Evolutionary conservation across 2,797 vertebrate species (phyloP).

Genomic region (Atherinosoma microstoma): DNA sequence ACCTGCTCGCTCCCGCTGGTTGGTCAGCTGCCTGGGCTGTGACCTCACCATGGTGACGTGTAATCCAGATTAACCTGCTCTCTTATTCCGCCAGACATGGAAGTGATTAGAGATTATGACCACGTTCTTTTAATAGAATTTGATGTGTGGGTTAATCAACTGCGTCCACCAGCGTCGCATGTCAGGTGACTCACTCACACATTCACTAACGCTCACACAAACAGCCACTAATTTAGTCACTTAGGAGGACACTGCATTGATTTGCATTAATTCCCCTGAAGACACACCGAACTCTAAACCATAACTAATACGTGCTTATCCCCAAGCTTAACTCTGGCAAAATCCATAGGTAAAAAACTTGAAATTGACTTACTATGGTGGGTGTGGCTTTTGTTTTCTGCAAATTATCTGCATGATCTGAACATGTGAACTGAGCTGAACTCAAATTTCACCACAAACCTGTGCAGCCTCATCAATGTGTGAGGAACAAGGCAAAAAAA

Average conservation of each 20-base stretch:
- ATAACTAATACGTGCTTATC: background rate
- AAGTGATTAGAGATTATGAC: constrained; percentile 82
- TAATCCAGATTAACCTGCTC: constrained; percentile 82
- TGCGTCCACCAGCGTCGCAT: constrained; percentile 44
- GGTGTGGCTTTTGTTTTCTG: background rate
- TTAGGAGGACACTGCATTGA: constrained; percentile 21
- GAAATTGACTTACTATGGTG: background rate
- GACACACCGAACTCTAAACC: background rate
- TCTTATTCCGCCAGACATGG: constrained; percentile 74
- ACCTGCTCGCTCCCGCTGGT: constrained; percentile 32
- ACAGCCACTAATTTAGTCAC: constrained; percentile 38
- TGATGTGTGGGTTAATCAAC: constrained; percentile 66
- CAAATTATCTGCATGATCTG: background rate
- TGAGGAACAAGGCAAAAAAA: background rate
- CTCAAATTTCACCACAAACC: constrained; percentile 4
- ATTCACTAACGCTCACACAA: constrained; percentile 21
- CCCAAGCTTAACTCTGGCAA: constrained; percentile 2
- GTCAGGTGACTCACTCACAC: constrained; percentile 63
- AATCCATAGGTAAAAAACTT: constrained; percentile 16
- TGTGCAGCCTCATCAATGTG: constrained; percentile 1
- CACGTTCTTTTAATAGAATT: constrained; percentile 74
- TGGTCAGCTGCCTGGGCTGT: constrained; percentile 55
- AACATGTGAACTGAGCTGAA: constrained; percentile 6
- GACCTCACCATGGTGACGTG: constrained; percentile 72
- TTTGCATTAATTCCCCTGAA: constrained; percentile 23